Evolutionary conservation across 1,140 invertebrate genomes (phyloP).

Genomic region (Aricia agestis): DNA sequence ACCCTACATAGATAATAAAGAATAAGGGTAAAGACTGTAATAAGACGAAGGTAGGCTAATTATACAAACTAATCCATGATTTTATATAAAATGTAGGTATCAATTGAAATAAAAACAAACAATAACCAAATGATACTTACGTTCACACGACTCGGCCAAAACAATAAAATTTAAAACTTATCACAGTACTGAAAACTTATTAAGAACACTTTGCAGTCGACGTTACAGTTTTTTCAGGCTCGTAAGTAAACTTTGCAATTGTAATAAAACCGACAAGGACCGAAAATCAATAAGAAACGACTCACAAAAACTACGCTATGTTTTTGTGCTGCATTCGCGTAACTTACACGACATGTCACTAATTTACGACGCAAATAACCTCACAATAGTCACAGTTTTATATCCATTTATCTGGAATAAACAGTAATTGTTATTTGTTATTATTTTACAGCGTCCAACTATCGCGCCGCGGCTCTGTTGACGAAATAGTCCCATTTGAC

Average conservation of each 20-base stretch:
- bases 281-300: slow-evolving; percentile 69
- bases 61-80: background rate
- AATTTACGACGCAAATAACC: slow-evolving; percentile 41
- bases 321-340: slow-evolving; percentile 17
- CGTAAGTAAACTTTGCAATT: slow-evolving; percentile 53
- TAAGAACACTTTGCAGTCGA: slow-evolving; percentile 30
- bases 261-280: slow-evolving; percentile 62
- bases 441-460: slow-evolving; percentile 72
- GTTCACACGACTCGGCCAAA: slow-evolving; percentile 28
- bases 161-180: slow-evolving; percentile 26
- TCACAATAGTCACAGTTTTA: slow-evolving; percentile 51
- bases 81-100: background rate
- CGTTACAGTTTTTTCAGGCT: slow-evolving; percentile 20
- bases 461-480: slow-evolving; percentile 73
- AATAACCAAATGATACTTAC: slow-evolving; percentile 11
- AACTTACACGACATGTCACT: slow-evolving; percentile 43
- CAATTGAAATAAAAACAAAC: background rate
- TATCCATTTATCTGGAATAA: slow-evolving; percentile 60
- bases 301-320: slow-evolving; percentile 48
- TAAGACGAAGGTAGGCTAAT: background rate
- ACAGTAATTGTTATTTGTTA: slow-evolving; percentile 60
- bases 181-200: slow-evolving; percentile 36
- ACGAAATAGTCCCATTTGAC: slow-evolving; percentile 77
- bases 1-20: background rate
- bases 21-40: background rate